Evolutionary conservation across 2,797 vertebrate genomes (phyloP).

Genomic region (Danio choprae): DNA sequence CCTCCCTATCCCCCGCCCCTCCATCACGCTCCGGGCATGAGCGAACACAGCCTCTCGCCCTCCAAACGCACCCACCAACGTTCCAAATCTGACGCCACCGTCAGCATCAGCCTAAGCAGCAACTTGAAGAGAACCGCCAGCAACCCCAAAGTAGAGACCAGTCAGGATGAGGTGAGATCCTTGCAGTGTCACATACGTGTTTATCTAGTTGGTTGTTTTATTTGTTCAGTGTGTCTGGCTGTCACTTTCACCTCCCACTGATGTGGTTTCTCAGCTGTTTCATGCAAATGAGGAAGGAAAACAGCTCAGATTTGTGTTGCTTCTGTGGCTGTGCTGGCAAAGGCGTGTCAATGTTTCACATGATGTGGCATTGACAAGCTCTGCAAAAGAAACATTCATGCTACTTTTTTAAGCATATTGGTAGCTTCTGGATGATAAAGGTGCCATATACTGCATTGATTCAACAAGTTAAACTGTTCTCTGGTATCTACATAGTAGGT

Average conservation of each 20-base stretch:
- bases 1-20: slow-evolving; percentile 71
- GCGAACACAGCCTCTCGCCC: slow-evolving; percentile 85
- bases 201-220: not conserved
- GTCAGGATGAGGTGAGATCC: slow-evolving; percentile 90
- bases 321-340: slow-evolving; percentile 22
- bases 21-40: slow-evolving; percentile 63
- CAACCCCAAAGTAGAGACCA: slow-evolving; percentile 94
- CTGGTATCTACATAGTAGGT: too few relatives aligned
- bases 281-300: slow-evolving; percentile 24
- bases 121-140: slow-evolving; percentile 95
- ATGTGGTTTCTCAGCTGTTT: slow-evolving; percentile 27
- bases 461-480: too few relatives aligned
- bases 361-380: not conserved
- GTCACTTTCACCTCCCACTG: not conserved
- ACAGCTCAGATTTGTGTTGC: slow-evolving; percentile 39
- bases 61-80: slow-evolving; percentile 96
- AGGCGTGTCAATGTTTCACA: not conserved
- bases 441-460: too few relatives aligned
- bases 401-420: not conserved
- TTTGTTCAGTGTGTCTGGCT: not conserved
- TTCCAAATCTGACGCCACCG: slow-evolving; percentile 95
- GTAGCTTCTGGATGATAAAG: too few relatives aligned
- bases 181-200: slow-evolving; percentile 6
- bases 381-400: not conserved
- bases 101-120: slow-evolving; percentile 91